Conservation (phyloP, 2,888 invertebrate species). For the Caenorhabditis macrosperma region DNA sequence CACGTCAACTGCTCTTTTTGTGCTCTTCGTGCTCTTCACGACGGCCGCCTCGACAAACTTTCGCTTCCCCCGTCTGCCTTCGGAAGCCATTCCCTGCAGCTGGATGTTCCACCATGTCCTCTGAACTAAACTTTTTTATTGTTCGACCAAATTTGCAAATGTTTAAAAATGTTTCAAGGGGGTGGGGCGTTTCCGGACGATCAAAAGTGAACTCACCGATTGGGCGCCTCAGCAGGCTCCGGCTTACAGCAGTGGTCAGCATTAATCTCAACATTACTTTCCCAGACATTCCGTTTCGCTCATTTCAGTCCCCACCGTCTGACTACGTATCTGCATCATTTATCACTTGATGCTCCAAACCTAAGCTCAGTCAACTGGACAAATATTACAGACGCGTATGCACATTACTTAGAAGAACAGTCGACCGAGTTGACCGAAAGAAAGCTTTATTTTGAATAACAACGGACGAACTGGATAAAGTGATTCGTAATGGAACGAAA, state of each 20-base stretch:
- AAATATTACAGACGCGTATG: constrained; percentile 24
- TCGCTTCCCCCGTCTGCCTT: constrained; percentile 60
- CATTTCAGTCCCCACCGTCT: constrained; percentile 7
- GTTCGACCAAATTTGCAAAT: no score
- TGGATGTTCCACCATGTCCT: constrained; percentile 10
- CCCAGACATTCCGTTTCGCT: constrained; percentile 17
- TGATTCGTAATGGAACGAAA: background rate
- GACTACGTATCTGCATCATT: background rate
- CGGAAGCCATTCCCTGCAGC: constrained; percentile 44
- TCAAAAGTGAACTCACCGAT: constrained; percentile 19
- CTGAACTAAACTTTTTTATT: constrained; percentile 12
- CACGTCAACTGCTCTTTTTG: constrained; percentile 68
- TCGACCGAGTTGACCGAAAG: constrained; percentile 18
- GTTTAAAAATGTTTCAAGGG: no score
- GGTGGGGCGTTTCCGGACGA: no score
- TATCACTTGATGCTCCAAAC: background rate
- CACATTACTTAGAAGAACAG: constrained; percentile 7
- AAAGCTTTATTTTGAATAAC: constrained; percentile 50
- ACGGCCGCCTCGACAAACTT: constrained; percentile 70
- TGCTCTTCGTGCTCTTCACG: constrained; percentile 70
- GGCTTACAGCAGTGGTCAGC: background rate
- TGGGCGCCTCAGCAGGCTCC: background rate
- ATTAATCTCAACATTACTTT: constrained; percentile 18
- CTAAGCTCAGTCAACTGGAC: background rate
- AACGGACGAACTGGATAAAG: constrained; percentile 11